Evolutionary conservation across 2,888 invertebrate species (phyloP).

Genomic region (Ectropis crepuscularia): DNA sequence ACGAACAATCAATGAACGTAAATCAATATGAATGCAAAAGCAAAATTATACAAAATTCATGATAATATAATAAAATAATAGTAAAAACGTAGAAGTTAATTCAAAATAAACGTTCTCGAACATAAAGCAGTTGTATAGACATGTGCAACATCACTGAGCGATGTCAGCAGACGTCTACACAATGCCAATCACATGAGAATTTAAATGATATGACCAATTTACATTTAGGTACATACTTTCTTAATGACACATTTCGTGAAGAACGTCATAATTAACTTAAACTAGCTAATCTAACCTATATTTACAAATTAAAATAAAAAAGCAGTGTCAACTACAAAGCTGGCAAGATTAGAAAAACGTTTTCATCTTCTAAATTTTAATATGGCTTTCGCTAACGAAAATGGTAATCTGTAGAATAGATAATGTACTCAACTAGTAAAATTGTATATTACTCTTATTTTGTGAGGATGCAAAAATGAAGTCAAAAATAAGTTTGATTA

Average conservation of each 20-base stretch:
- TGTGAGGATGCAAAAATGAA: conserved; percentile 36
- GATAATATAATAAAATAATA: conserved; percentile 29
- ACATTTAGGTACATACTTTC: conserved; percentile 4
- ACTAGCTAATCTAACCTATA: conserved; percentile 59
- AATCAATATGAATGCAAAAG: conserved; percentile 26
- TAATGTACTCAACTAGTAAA: conserved; percentile 30
- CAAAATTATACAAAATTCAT: conserved; percentile 23
- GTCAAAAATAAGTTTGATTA: conserved; percentile 25
- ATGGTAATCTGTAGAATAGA: conserved; percentile 56
- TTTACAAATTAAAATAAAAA: conserved; percentile 74
- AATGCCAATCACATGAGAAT: conserved; percentile 53
- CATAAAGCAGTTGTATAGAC: conserved; percentile 72
- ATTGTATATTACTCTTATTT: conserved; percentile 28
- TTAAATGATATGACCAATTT: conserved; percentile 26
- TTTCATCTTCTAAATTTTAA: conserved; percentile 77
- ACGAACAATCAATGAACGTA: conserved; percentile 18
- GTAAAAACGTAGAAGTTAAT: conserved; percentile 22
- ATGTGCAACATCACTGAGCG: conserved; percentile 81
- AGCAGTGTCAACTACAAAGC: conserved; percentile 81
- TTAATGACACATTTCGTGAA: conserved; percentile 23
- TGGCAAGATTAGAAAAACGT: conserved; percentile 81
- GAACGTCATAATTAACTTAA: conserved; percentile 25
- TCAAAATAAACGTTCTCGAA: conserved; percentile 36
- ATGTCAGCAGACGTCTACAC: conserved; percentile 81
- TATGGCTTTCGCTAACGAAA: conserved; percentile 79